Evolutionary conservation across 1,140 invertebrate species (phyloP).

Genomic region (Brachionus sp.): DNA sequence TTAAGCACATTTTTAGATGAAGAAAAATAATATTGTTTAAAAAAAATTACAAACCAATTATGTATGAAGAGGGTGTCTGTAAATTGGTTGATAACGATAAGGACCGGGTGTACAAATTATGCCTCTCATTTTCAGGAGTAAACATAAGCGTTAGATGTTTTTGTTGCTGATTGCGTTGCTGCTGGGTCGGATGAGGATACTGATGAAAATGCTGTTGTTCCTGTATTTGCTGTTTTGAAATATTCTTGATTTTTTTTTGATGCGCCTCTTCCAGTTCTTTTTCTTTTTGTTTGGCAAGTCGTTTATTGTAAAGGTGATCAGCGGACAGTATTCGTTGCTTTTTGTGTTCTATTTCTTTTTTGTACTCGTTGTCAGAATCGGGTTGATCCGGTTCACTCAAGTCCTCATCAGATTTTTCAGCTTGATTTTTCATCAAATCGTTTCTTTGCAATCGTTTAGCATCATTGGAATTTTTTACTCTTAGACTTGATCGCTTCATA

Average conservation of each 20-base stretch:
- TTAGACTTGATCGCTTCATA: neutral
- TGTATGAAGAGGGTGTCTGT: neutral
- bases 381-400: neutral
- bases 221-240: constrained; percentile 20
- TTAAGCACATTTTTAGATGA: neutral
- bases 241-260: neutral
- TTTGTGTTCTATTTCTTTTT: neutral
- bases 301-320: neutral
- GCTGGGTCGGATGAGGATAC: constrained; percentile 20
- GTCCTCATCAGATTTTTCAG: neutral
- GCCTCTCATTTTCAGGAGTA: neutral
- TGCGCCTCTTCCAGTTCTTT: neutral
- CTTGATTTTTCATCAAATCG: neutral
- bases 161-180: neutral
- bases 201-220: constrained; percentile 1
- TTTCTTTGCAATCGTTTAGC: neutral
- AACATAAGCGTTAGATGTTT: neutral
- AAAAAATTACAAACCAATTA: neutral
- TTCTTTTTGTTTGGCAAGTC: neutral
- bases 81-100: neutral
- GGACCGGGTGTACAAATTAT: neutral
- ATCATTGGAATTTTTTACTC: neutral
- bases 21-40: neutral
- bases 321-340: neutral
- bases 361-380: neutral